These are phyloP conservation scores for Pao palembangensis DNA, from an alignment of 2,113 vertebrate genomes.

Conservation along the genomic window DNA sequence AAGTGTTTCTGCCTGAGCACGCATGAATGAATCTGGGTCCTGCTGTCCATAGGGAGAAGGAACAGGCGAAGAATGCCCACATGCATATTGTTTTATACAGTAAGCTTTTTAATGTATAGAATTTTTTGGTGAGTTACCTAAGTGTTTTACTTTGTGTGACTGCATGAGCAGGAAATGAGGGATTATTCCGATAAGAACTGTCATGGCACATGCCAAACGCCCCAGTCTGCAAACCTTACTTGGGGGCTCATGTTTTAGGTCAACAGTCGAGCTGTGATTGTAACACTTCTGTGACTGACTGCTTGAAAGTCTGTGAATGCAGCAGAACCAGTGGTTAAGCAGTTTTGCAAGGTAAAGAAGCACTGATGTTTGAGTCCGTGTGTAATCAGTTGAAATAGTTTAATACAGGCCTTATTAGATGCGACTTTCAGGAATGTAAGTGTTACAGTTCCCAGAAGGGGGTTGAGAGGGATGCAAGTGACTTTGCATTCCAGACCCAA, in stretches of 20 bases:
- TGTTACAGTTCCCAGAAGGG: constrained; percentile 4
- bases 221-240: too few species aligned
- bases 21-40: neutral
- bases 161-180: neutral
- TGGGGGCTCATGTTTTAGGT: too few species aligned
- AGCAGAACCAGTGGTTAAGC: constrained; percentile 4
- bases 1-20: constrained; percentile 4
- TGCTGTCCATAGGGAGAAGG: neutral
- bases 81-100: too few species aligned
- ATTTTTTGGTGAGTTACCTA: neutral
- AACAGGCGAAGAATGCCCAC: too few species aligned
- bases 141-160: neutral
- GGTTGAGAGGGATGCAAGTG: neutral
- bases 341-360: constrained; percentile 17
- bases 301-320: constrained; percentile 27
- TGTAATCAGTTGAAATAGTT: constrained; percentile 5
- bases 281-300: too few species aligned
- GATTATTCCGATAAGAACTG: too few species aligned
- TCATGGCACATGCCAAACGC: too few species aligned
- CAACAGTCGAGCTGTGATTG: too few species aligned
- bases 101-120: too few species aligned
- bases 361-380: constrained; percentile 4
- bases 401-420: neutral
- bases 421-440: constrained; percentile 1
- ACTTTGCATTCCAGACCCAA: constrained; percentile 33